A percentile compares a stretch with the other conserved stretches of the same genome.
phyloP scores from a whole-genome alignment of 2,797 vertebrate genomes.

The Botia kubotai region DNA sequence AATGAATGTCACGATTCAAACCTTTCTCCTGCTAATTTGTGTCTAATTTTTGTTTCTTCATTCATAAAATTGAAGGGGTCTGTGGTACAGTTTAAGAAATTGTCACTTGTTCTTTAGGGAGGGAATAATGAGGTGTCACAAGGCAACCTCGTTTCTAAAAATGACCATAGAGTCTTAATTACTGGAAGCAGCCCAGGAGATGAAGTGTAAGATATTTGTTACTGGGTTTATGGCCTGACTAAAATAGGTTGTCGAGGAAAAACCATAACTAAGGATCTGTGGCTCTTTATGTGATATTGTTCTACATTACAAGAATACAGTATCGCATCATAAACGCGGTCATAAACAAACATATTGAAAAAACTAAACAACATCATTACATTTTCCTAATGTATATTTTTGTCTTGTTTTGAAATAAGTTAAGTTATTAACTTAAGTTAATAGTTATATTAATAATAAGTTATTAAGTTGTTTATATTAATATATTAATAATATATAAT shows the following conservation, averaged over 20 bases:
- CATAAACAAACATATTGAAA: not conserved
- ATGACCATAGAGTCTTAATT: slow-evolving; percentile 41
- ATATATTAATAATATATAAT: too few species aligned
- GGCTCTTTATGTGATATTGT: not conserved
- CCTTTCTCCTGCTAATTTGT: not conserved
- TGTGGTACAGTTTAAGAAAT: slow-evolving; percentile 34
- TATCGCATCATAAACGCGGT: too few species aligned
- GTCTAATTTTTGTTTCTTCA: not conserved
- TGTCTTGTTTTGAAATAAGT: too few species aligned
- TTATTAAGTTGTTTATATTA: too few species aligned
- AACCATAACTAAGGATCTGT: not conserved
- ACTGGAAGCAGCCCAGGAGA: slow-evolving; percentile 8
- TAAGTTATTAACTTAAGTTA: too few species aligned
- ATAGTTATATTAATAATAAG: too few species aligned
- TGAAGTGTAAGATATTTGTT: slow-evolving; percentile 30
- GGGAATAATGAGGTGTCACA: slow-evolving; percentile 44
- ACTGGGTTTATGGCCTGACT: not conserved
- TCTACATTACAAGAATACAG: not conserved
- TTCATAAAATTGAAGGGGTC: not conserved
- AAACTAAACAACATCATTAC: not conserved
- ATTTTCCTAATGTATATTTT: too few species aligned
- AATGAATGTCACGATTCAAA: not conserved
- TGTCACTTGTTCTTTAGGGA: slow-evolving; percentile 22
- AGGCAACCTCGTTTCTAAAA: slow-evolving; percentile 32
- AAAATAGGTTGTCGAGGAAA: not conserved